Percentiles rank a stretch among this genome's conserved stretches.
Evolutionary conservation across 2,113 vertebrate species (phyloP).

Genomic region (Barbus barbus): DNA sequence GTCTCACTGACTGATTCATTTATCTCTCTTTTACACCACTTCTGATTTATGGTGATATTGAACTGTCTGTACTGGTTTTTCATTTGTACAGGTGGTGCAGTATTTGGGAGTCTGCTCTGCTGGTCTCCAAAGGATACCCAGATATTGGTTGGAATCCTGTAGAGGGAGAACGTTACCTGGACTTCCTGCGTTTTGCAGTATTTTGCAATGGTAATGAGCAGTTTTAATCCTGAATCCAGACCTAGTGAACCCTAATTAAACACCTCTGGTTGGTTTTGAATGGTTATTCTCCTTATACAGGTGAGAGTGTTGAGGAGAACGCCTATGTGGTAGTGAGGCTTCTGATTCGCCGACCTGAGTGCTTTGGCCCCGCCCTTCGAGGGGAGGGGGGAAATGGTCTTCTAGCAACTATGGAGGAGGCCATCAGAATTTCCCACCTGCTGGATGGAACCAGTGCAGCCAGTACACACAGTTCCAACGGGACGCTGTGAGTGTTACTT

Average conservation of each 20-base stretch:
- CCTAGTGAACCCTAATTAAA: background rate
- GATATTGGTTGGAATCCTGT: constrained; percentile 97
- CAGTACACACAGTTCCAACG: constrained; percentile 75
- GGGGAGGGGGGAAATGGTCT: constrained; percentile 91
- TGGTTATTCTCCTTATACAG: constrained; percentile 63
- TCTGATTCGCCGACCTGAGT: constrained; percentile 91
- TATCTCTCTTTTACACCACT: background rate
- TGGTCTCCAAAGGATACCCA: constrained; percentile 89
- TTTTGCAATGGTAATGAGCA: constrained; percentile 89
- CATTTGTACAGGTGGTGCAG: constrained; percentile 82
- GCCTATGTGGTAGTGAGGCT: constrained; percentile 90
- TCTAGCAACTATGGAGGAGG: constrained; percentile 88
- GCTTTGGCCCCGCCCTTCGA: constrained; percentile 90
- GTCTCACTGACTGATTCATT: constrained; percentile 20
- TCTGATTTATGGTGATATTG: background rate
- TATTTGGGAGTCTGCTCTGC: constrained; percentile 87
- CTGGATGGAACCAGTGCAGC: constrained; percentile 82
- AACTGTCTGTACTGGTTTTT: background rate
- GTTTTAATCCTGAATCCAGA: background rate
- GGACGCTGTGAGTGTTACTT: constrained; percentile 71
- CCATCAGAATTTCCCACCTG: constrained; percentile 89
- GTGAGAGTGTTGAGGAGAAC: constrained; percentile 95
- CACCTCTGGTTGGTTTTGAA: background rate
- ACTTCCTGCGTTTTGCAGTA: constrained; percentile 94
- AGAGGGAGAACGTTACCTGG: constrained; percentile 92